These are phyloP conservation scores for Caenorhabditis virilis DNA, from an alignment of 2,888 invertebrate genomes.

Conservation along the genomic window DNA sequence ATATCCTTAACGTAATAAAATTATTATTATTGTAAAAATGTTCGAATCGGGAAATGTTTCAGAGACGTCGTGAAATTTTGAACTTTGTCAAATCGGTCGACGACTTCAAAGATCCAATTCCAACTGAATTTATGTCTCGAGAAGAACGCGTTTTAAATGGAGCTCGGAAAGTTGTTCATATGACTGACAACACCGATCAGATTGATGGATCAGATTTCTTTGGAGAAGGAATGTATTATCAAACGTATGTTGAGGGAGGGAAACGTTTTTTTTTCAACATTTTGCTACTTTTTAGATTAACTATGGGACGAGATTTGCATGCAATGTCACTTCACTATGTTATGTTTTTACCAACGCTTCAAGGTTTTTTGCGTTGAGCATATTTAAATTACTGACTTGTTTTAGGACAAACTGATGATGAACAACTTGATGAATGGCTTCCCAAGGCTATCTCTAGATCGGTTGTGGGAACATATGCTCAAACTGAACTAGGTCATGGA, in stretches of 20 bases:
- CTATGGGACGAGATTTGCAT: constrained; percentile 68
- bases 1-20: constrained; percentile 47
- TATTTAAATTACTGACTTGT: no score
- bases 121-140: constrained; percentile 67
- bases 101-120: constrained; percentile 64
- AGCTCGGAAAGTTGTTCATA: constrained; percentile 66
- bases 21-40: no score
- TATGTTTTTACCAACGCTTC: constrained; percentile 89
- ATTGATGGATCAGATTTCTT: constrained; percentile 66
- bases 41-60: no score
- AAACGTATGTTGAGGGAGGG: constrained; percentile 34
- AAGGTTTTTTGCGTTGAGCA: no score
- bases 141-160: constrained; percentile 69
- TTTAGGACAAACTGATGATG: constrained; percentile 84
- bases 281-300: constrained; percentile 44
- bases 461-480: constrained; percentile 91
- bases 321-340: constrained; percentile 82
- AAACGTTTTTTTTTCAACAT: no score
- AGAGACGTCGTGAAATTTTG: constrained; percentile 61
- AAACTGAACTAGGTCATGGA: constrained; percentile 86
- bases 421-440: constrained; percentile 85
- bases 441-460: constrained; percentile 77
- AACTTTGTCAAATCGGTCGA: constrained; percentile 65
- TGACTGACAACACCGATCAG: constrained; percentile 61
- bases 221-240: constrained; percentile 66